Conservation (phyloP, 1,140 invertebrate species). For the Hetaerina americana region DNA sequence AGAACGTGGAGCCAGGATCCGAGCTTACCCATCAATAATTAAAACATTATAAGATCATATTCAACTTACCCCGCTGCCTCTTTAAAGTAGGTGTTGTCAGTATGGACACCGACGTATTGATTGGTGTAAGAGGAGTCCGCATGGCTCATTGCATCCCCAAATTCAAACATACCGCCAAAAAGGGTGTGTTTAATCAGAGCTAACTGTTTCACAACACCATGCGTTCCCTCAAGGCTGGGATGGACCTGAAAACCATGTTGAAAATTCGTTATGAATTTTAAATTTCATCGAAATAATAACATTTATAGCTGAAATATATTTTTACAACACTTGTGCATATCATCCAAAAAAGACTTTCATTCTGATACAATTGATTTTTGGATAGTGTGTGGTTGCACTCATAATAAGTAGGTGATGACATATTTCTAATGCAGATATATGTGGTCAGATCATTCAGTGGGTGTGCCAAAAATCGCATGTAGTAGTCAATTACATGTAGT, state of each 20-base stretch:
- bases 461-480: too few species aligned
- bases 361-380: too few species aligned
- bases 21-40: neutral
- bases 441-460: too few species aligned
- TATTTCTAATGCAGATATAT: too few species aligned
- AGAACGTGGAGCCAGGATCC: neutral
- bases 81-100: slow-evolving; percentile 57
- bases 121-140: slow-evolving; percentile 53
- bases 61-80: slow-evolving; percentile 53
- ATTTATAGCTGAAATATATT: too few species aligned
- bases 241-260: slow-evolving; percentile 28
- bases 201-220: slow-evolving; percentile 33
- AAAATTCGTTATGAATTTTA: too few species aligned
- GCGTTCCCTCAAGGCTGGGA: slow-evolving; percentile 33
- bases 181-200: slow-evolving; percentile 44
- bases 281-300: too few species aligned
- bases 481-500: too few species aligned
- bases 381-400: too few species aligned
- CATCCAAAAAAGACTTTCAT: too few species aligned
- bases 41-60: slow-evolving; percentile 5
- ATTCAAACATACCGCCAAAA: slow-evolving; percentile 49
- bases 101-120: slow-evolving; percentile 34
- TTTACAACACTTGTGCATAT: too few species aligned
- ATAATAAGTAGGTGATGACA: too few species aligned
- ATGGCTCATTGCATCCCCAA: slow-evolving; percentile 37